phyloP scores from a whole-genome alignment of 1,140 invertebrate species.

The Brachionus plicatilis region DNA sequence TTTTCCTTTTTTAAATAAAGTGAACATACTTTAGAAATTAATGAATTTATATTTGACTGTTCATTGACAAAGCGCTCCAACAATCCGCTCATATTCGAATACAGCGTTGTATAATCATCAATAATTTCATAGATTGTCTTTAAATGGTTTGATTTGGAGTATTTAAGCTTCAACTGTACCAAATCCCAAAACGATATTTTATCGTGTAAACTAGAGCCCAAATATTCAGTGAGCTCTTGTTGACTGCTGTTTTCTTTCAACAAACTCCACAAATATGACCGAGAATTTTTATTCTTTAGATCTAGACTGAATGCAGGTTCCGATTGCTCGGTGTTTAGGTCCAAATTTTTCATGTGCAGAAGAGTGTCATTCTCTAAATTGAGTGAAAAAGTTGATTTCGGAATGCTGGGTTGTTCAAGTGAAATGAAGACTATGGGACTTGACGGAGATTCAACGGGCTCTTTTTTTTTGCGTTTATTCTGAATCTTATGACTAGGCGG shows the following conservation, averaged over 20 bases:
- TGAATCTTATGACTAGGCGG: not conserved
- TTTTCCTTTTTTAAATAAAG: not conserved
- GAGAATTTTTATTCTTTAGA: not conserved
- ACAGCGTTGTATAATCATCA: slow-evolving; percentile 21
- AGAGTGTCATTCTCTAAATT: slow-evolving; percentile 26
- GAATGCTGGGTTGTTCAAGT: not conserved
- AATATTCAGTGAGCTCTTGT: slow-evolving; percentile 19
- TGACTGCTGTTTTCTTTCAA: not conserved
- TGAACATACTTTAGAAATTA: not conserved
- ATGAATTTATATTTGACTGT: not conserved
- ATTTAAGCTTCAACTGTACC: slow-evolving; percentile 25
- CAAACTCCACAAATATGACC: slow-evolving; percentile 23
- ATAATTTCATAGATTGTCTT: slow-evolving; percentile 37
- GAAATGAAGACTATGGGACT: not conserved
- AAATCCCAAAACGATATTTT: slow-evolving; percentile 38
- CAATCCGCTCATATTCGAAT: slow-evolving; percentile 26
- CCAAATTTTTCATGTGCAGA: slow-evolving; percentile 19
- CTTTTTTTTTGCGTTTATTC: slow-evolving; percentile 33
- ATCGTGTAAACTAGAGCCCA: slow-evolving; percentile 20
- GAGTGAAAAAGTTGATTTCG: not conserved
- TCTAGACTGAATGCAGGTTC: not conserved
- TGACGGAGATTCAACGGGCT: not conserved
- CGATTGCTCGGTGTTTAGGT: not conserved
- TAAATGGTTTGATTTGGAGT: not conserved
- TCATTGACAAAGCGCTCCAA: slow-evolving; percentile 16